phyloP scores from a whole-genome alignment of 1,140 invertebrate genomes.

The Grapholita molesta region DNA sequence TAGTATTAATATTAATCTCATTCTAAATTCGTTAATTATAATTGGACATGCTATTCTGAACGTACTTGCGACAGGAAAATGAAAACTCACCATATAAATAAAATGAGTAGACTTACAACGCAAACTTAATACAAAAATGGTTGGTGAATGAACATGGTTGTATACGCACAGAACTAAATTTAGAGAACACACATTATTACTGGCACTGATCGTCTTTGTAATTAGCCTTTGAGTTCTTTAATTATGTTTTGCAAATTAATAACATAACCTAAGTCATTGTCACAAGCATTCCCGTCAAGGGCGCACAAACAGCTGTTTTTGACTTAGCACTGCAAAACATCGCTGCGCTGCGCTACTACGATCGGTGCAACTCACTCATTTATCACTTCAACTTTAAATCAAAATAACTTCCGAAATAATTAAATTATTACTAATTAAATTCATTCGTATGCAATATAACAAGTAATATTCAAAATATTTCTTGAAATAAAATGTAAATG shows the following conservation, averaged over 20 bases:
- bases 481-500: too few species aligned
- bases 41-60: background rate
- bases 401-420: too few species aligned
- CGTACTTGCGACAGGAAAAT: background rate
- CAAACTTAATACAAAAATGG: background rate
- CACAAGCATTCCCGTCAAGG: constrained; percentile 28
- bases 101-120: background rate
- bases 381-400: background rate
- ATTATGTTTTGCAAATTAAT: constrained; percentile 16
- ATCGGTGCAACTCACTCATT: background rate
- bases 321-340: constrained; percentile 18
- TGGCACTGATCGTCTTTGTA: background rate
- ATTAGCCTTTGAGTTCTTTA: background rate
- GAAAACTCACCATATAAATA: background rate
- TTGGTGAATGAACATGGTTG: background rate
- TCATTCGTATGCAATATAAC: too few species aligned
- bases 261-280: constrained; percentile 30
- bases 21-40: background rate
- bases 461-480: too few species aligned
- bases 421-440: too few species aligned
- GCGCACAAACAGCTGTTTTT: constrained; percentile 49
- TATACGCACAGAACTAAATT: constrained; percentile 11
- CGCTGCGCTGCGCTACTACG: background rate
- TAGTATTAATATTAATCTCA: background rate
- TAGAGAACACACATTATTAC: background rate